These are phyloP conservation scores for Mus pahari DNA, from an alignment of 2,113 vertebrate genomes.

Conservation along the genomic window DNA sequence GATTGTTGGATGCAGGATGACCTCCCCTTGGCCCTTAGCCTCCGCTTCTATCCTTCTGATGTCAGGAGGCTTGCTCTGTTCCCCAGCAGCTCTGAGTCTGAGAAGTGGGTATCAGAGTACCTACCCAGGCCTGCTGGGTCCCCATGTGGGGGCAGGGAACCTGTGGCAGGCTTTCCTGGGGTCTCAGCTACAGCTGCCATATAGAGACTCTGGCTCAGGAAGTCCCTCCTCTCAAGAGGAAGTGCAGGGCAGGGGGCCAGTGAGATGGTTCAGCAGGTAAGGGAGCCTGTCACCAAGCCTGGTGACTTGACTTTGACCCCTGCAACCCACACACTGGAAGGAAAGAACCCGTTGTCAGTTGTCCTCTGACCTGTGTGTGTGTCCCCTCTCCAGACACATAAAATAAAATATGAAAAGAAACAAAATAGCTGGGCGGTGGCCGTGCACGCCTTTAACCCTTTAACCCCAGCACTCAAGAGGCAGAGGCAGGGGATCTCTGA, in stretches of 20 bases:
- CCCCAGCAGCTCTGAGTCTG: not conserved
- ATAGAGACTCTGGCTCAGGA: not conserved
- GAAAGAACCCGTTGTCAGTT: not conserved
- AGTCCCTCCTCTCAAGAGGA: not conserved
- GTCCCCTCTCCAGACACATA: not conserved
- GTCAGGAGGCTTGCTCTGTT: not conserved
- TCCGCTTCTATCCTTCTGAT: not conserved
- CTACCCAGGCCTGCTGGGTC: not conserved
- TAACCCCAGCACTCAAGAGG: not conserved
- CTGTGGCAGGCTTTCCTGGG: not conserved
- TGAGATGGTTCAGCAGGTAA: not conserved
- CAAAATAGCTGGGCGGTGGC: not conserved
- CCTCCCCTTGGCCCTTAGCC: not conserved
- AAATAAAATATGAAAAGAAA: not conserved
- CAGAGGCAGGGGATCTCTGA: not conserved
- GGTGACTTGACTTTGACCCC: not conserved
- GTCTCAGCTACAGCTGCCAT: rapidly evolving
- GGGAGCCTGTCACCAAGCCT: not conserved
- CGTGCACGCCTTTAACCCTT: not conserved
- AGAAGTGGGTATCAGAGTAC: not conserved
- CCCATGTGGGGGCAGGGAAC: not conserved
- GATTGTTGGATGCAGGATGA: not conserved
- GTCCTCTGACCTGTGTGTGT: not conserved
- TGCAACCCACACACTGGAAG: not conserved
- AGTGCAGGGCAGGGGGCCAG: not conserved